These are phyloP conservation scores for Crotalus viridis DNA, from an alignment of 2,113 vertebrate species.

Conservation along the genomic window DNA sequence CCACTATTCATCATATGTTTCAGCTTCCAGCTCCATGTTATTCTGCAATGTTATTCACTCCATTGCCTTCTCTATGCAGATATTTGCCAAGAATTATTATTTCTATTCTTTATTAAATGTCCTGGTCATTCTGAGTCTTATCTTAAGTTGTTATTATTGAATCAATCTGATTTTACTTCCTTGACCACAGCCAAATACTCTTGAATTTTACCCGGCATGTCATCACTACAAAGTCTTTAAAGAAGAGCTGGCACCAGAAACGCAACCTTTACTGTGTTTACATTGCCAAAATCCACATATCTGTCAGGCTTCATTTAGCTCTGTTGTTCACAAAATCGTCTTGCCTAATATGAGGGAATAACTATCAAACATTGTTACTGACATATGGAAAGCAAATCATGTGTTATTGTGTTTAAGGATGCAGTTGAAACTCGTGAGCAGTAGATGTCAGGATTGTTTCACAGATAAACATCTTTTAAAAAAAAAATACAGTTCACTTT, in stretches of 20 bases:
- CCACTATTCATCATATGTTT: too few species aligned
- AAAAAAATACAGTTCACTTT: neutral
- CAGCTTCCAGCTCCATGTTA: too few species aligned
- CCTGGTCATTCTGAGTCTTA: too few species aligned
- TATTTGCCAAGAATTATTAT: too few species aligned
- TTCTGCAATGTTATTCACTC: too few species aligned
- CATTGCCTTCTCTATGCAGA: too few species aligned
- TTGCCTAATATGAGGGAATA: neutral
- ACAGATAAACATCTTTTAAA: neutral
- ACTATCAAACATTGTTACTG: neutral
- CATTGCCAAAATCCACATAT: neutral
- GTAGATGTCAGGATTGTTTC: conserved; percentile 55
- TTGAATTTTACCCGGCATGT: neutral
- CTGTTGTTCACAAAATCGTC: neutral
- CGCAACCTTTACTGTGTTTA: neutral
- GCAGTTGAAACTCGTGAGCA: conserved; percentile 42
- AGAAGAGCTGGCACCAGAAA: neutral
- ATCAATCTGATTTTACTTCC: too few species aligned
- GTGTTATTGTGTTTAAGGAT: neutral
- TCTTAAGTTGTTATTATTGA: too few species aligned
- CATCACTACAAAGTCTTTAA: neutral
- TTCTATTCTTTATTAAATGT: too few species aligned
- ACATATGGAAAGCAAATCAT: neutral
- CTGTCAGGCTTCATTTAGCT: neutral
- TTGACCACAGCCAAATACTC: too few species aligned